phyloP scores from a whole-genome alignment of 1,140 invertebrate species.

The Panagrolaimus sp. region DNA sequence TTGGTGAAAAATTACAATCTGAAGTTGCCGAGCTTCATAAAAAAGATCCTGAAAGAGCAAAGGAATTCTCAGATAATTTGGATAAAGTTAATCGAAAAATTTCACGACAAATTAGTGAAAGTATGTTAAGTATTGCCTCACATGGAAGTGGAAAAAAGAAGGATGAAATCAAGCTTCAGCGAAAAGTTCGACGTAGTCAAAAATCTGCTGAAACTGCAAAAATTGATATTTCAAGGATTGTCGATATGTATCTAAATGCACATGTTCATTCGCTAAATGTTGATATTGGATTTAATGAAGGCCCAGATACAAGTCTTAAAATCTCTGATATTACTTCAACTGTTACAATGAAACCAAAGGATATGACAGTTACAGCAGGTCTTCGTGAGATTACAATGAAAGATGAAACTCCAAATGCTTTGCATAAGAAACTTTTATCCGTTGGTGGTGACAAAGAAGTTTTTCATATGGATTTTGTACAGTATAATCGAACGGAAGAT shows the following conservation, averaged over 20 bases:
- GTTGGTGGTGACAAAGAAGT: constrained; percentile 39
- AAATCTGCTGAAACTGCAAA: background rate
- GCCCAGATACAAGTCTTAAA: constrained; percentile 40
- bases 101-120: background rate
- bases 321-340: constrained; percentile 31
- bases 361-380: constrained; percentile 39
- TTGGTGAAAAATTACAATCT: constrained; percentile 43
- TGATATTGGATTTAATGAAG: constrained; percentile 40
- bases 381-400: constrained; percentile 44
- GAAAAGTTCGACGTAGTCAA: constrained; percentile 12
- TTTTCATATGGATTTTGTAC: constrained; percentile 43
- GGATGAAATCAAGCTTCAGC: constrained; percentile 4
- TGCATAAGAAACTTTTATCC: constrained; percentile 44
- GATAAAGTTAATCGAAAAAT: constrained; percentile 11
- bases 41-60: constrained; percentile 21
- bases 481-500: constrained; percentile 46
- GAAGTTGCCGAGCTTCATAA: constrained; percentile 37
- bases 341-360: constrained; percentile 41
- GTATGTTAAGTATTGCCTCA: background rate
- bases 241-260: constrained; percentile 41
- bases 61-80: constrained; percentile 15
- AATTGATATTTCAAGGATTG: constrained; percentile 12
- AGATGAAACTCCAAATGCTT: constrained; percentile 36
- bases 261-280: constrained; percentile 31
- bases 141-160: background rate